Conservation (phyloP, 2,113 vertebrate genomes). For the Struthidea cinerea region DNA sequence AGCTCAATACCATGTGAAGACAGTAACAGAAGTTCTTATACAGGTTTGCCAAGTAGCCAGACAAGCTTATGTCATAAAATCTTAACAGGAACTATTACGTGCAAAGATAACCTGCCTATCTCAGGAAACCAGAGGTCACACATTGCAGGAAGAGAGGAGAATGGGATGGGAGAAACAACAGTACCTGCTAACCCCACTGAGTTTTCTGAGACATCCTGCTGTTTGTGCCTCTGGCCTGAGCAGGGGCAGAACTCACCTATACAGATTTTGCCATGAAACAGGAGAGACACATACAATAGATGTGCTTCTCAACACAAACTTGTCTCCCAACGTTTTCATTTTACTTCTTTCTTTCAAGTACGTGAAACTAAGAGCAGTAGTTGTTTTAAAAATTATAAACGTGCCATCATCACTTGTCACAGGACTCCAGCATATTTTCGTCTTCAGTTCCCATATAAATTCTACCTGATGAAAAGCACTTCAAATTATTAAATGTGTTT, state of each 20-base stretch:
- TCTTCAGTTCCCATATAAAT: neutral
- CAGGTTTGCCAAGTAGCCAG: neutral
- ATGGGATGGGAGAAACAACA: neutral
- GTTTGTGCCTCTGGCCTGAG: neutral
- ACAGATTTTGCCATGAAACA: neutral
- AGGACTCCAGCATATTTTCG: neutral
- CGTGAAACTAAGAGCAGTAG: neutral
- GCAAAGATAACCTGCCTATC: neutral
- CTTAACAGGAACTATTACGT: neutral
- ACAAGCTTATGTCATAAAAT: neutral
- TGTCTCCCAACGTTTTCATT: neutral
- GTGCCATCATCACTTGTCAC: neutral
- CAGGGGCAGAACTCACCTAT: neutral
- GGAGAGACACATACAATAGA: neutral
- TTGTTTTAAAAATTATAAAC: neutral
- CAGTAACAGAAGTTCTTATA: neutral
- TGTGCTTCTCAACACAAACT: neutral
- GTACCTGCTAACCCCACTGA: neutral
- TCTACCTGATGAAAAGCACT: neutral
- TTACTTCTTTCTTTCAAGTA: neutral
- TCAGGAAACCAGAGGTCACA: neutral
- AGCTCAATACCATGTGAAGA: neutral
- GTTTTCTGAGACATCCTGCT: neutral
- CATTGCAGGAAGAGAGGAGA: neutral
- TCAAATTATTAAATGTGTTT: neutral